Evolutionary conservation across 53 echinoderm and acorn worm genomes (phyloP).

Genomic region (Holothuria scabra): DNA sequence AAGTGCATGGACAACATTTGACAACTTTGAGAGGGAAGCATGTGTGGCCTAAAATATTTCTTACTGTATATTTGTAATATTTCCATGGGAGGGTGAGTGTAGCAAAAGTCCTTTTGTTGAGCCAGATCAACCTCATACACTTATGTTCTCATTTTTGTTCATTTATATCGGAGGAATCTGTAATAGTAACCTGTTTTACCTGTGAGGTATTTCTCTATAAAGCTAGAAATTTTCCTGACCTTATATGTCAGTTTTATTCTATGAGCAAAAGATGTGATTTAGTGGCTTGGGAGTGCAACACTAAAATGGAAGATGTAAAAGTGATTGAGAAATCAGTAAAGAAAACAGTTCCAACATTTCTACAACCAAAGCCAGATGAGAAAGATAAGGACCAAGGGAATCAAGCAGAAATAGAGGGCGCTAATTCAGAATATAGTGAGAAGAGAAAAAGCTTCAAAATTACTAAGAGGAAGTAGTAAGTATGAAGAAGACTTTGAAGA

Average conservation of each 20-base stretch:
- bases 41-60: too few species aligned
- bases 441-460: slow-evolving; percentile 56
- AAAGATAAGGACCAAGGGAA: slow-evolving; percentile 36
- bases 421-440: slow-evolving; percentile 36
- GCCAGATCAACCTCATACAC: too few species aligned
- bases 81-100: too few species aligned
- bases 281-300: slow-evolving; percentile 88
- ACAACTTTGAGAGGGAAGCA: too few species aligned
- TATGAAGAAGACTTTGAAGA: slow-evolving; percentile 9
- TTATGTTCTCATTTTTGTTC: too few species aligned
- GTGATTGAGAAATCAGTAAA: slow-evolving; percentile 35
- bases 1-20: too few species aligned
- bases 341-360: slow-evolving; percentile 24
- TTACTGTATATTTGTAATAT: too few species aligned
- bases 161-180: too few species aligned
- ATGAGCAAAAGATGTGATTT: slow-evolving; percentile 78
- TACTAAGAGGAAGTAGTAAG: slow-evolving; percentile 55
- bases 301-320: slow-evolving; percentile 72
- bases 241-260: slow-evolving; percentile 70
- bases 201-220: background rate
- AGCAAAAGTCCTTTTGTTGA: too few species aligned
- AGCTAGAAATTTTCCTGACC: background rate
- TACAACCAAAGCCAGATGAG: slow-evolving; percentile 16
- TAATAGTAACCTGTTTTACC: too few species aligned
- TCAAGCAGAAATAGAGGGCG: slow-evolving; percentile 28